Evolutionary conservation across 2,797 vertebrate species (phyloP).

Genomic region (Catamblyrhynchus diadema): DNA sequence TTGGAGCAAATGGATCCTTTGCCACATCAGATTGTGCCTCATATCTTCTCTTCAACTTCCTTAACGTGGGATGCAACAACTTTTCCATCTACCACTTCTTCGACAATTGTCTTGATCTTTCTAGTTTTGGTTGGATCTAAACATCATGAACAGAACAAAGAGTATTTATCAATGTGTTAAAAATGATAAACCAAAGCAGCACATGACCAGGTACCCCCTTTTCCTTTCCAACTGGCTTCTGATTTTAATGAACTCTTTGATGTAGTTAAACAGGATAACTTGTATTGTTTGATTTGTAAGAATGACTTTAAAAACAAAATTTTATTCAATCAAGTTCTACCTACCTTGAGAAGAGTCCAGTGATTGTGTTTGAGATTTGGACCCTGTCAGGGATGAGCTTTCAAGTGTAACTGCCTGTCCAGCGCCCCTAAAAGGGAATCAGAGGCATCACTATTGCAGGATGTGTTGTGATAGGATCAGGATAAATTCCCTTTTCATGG

Average conservation of each 20-base stretch:
- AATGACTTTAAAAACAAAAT: neutral
- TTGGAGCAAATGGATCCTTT: neutral
- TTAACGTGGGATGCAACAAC: conserved; percentile 79
- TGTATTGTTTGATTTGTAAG: neutral
- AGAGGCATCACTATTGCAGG: neutral
- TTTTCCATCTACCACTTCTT: conserved; percentile 85
- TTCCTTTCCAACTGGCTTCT: neutral
- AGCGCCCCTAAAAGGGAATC: conserved; percentile 18
- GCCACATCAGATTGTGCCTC: neutral
- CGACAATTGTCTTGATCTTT: conserved; percentile 82
- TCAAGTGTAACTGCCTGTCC: conserved; percentile 48
- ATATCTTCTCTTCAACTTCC: conserved; percentile 75
- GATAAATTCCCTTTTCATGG: neutral
- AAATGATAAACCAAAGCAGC: neutral
- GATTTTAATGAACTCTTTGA: neutral
- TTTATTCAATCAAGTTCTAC: neutral
- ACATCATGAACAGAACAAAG: neutral
- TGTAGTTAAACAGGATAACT: neutral
- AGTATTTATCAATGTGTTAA: neutral
- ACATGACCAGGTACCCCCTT: neutral
- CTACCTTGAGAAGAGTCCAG: conserved; percentile 73
- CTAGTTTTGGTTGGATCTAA: conserved; percentile 77
- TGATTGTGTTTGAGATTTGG: conserved; percentile 66
- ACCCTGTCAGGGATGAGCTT: conserved; percentile 41
- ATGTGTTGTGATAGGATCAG: neutral